Percentiles rank a stretch among this genome's conserved stretches.
These are phyloP conservation scores for Caenorhabditis panamensis DNA, from an alignment of 2,888 invertebrate species.

Conservation along the genomic window DNA sequence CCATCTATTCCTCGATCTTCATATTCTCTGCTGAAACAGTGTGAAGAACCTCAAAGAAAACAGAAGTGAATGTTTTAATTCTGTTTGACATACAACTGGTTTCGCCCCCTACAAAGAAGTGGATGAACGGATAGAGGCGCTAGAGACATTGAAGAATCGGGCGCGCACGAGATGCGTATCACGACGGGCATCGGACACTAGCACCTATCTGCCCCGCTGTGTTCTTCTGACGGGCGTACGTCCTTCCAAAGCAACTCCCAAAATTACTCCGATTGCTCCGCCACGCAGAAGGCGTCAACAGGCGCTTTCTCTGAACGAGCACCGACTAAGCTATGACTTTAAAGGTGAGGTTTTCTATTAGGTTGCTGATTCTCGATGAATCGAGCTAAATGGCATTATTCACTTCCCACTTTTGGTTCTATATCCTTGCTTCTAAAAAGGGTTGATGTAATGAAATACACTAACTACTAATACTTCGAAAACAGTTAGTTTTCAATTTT, in stretches of 20 bases:
- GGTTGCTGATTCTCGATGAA: no score
- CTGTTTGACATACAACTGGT: slow-evolving; percentile 51
- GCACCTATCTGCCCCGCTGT: slow-evolving; percentile 16
- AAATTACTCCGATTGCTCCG: slow-evolving; percentile 56
- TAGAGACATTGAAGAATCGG: slow-evolving; percentile 15
- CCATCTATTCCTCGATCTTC: slow-evolving; percentile 8
- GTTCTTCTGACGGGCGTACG: slow-evolving; percentile 1
- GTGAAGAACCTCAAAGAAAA: not conserved
- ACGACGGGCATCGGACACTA: slow-evolving; percentile 37
- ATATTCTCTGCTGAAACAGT: slow-evolving; percentile 18
- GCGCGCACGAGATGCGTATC: slow-evolving; percentile 53
- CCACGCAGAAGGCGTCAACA: slow-evolving; percentile 47
- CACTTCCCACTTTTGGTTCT: no score
- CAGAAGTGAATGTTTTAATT: not conserved
- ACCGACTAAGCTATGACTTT: slow-evolving; percentile 43
- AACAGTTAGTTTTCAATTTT: no score
- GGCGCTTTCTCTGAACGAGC: slow-evolving; percentile 39
- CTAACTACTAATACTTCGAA: no score
- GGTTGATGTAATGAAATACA: no score
- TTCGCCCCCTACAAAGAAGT: slow-evolving; percentile 47
- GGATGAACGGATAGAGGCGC: slow-evolving; percentile 42
- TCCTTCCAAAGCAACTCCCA: not conserved
- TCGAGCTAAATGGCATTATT: not conserved
- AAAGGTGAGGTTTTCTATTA: slow-evolving; percentile 23
- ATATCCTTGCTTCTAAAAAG: no score